Evolutionary conservation across 2,113 vertebrate species (phyloP).

Genomic region (Heterotis niloticus): DNA sequence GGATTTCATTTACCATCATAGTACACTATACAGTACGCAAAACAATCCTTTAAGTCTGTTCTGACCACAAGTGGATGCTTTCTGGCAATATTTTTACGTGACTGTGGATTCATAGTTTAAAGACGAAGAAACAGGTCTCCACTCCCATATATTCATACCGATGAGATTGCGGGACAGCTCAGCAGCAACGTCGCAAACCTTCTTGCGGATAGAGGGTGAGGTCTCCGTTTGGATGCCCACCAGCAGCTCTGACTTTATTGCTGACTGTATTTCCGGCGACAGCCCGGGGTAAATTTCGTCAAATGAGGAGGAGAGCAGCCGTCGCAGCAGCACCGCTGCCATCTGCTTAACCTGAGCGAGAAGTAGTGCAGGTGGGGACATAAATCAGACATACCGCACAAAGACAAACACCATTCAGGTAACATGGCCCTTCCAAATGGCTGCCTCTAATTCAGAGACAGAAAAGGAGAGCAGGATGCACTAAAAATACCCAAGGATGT

Average conservation of each 20-base stretch:
- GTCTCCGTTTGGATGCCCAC: conserved; percentile 84
- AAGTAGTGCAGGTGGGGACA: conserved; percentile 14
- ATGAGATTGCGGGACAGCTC: conserved; percentile 92
- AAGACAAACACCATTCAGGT: not conserved
- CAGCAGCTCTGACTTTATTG: conserved; percentile 86
- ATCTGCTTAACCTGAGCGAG: conserved; percentile 83
- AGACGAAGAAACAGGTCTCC: too few species aligned
- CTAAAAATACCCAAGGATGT: conserved; percentile 11
- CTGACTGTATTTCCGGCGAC: conserved; percentile 80
- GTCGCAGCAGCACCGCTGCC: conserved; percentile 90
- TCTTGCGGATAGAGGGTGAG: conserved; percentile 86
- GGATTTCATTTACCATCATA: too few species aligned
- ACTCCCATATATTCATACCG: conserved; percentile 59
- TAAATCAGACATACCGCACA: not conserved
- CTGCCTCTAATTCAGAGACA: not conserved
- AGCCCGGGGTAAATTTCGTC: conserved; percentile 91
- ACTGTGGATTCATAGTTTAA: too few species aligned
- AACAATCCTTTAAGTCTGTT: too few species aligned
- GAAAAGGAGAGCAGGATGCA: conserved; percentile 5
- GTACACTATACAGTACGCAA: too few species aligned
- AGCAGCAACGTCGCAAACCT: conserved; percentile 92
- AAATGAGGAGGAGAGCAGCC: conserved; percentile 90
- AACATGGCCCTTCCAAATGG: not conserved
- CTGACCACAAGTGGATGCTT: too few species aligned
- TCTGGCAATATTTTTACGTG: too few species aligned